Conservation (phyloP, 2,113 vertebrate genomes). For the Raphicerus campestris region DNA sequence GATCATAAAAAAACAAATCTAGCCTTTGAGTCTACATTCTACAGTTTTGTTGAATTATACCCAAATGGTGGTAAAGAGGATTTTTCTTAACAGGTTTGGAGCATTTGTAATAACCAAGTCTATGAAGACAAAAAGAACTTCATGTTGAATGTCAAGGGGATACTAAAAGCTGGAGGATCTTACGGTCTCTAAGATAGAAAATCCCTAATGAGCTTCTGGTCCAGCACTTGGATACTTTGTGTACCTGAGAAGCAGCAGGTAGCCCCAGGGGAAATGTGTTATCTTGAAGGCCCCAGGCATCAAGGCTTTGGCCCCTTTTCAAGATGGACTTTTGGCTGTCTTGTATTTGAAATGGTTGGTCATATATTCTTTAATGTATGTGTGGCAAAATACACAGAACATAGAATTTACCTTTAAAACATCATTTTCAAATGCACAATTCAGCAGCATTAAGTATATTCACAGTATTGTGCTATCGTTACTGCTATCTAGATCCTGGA, state of each 20-base stretch:
- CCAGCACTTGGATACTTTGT: not conserved
- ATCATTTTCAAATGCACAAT: not conserved
- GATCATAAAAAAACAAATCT: slow-evolving; percentile 20
- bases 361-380: not conserved
- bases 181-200: not conserved
- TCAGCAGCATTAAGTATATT: not conserved
- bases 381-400: not conserved
- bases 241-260: too few species aligned
- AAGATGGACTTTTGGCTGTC: not conserved
- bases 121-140: not conserved
- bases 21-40: not conserved
- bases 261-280: not conserved
- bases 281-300: not conserved
- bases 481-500: not conserved
- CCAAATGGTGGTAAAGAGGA: not conserved
- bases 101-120: not conserved
- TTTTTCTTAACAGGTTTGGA: not conserved
- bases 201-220: not conserved
- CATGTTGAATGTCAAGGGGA: not conserved
- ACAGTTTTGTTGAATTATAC: slow-evolving; percentile 22
- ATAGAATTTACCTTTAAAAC: not conserved
- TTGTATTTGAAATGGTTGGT: not conserved
- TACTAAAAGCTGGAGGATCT: not conserved
- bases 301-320: not conserved
- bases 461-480: not conserved